Conservation (phyloP, 2,113 vertebrate genomes). For the Marmota monax region DNA sequence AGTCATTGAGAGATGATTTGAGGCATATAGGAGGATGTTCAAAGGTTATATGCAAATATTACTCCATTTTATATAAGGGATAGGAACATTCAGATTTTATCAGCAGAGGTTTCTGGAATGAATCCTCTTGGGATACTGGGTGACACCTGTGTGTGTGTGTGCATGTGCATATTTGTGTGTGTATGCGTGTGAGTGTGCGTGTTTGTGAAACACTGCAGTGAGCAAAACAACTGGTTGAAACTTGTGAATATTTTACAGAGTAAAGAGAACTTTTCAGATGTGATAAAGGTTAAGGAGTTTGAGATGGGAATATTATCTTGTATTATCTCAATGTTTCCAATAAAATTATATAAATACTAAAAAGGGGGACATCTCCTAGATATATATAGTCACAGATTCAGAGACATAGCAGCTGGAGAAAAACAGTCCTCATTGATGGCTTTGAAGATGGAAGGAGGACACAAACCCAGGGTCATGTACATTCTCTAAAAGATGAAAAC, state of each 20-base stretch:
- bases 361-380: not conserved
- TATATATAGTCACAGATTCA: not conserved
- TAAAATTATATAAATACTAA: not conserved
- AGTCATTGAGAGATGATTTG: not conserved
- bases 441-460: not conserved
- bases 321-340: not conserved
- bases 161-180: no score
- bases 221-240: not conserved
- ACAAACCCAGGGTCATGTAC: not conserved
- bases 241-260: not conserved
- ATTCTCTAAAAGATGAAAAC: not conserved
- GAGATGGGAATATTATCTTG: not conserved
- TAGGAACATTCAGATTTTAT: not conserved
- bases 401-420: not conserved
- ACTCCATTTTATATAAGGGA: not conserved
- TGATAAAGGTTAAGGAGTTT: not conserved
- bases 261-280: not conserved
- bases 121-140: not conserved
- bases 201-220: not conserved
- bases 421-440: not conserved
- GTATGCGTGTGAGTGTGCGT: no score
- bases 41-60: not conserved
- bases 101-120: not conserved
- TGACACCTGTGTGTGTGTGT: accelerated
- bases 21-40: not conserved